Conservation (phyloP, 2,888 invertebrate genomes). For the Drosophila phalerata region DNA sequence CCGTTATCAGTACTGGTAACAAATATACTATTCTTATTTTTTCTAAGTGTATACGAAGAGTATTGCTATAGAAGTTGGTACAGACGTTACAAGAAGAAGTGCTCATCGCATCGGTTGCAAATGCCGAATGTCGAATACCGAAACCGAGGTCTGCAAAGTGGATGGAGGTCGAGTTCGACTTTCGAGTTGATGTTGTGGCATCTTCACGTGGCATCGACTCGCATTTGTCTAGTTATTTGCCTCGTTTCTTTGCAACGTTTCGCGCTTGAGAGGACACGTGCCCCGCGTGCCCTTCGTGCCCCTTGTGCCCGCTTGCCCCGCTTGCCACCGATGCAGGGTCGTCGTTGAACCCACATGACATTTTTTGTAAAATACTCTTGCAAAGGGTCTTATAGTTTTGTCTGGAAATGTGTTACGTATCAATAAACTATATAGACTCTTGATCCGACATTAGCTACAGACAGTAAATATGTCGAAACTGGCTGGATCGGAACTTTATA, state of each 20-base stretch:
- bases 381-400: background rate
- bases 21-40: background rate
- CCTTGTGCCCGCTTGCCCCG: background rate
- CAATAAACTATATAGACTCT: no score
- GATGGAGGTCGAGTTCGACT: slow-evolving; percentile 1
- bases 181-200: slow-evolving; percentile 30
- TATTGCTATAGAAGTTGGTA: background rate
- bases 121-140: slow-evolving; percentile 1
- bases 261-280: slow-evolving; percentile 82
- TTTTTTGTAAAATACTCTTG: slow-evolving; percentile 24
- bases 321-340: background rate
- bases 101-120: background rate
- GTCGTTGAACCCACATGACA: slow-evolving; percentile 74
- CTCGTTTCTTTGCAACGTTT: slow-evolving; percentile 67
- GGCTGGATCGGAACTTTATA: no score
- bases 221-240: slow-evolving; percentile 44
- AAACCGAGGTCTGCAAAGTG: slow-evolving; percentile 1
- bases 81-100: background rate
- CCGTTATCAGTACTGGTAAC: no score
- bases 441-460: no score
- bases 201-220: slow-evolving; percentile 32
- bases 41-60: slow-evolving; percentile 1
- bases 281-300: slow-evolving; percentile 46
- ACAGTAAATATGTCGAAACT: no score
- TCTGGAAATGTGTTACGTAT: background rate